Base-by-base conservation (phyloP, 2,888 invertebrate species). In the Leptogaster cylindrica region DNA sequence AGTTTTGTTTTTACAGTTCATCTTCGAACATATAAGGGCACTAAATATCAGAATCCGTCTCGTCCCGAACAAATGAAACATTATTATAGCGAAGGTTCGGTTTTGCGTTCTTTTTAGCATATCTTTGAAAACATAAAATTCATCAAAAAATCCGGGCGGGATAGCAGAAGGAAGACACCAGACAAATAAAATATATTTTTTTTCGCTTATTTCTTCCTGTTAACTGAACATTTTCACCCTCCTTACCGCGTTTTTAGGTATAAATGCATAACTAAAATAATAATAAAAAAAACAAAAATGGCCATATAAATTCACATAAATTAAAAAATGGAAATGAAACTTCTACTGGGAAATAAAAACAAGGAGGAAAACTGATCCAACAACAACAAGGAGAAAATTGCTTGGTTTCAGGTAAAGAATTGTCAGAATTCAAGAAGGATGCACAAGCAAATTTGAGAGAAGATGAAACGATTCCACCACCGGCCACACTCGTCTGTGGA, bases 271-370 rank as follows among this genome's bases (percentile, higher is more conserved):
- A n/a, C n/a, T n/a, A n/a, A n/a, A n/a, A n/a, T n/a, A n/a, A n/a
- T n/a, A n/a, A n/a, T n/a, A n/a, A n/a, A 31, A 18, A 52, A 52
- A 52, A n/a, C 16, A 16, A 52, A 52, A 20, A 18, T 31, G 33
- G 52, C 31, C 52, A 31, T 52, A 52, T 52, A 52, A 52, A 52
- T 52, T 52, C 52, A 52, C 52, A 52, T 52, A 52, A 52, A 52
- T 52, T 52, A 52, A 52, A 33, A 33, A 52, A 52, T 52, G 52
- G 52, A 52, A 52, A 52, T 33, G 52, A 52, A 52, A 52, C 33
- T 52, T 52, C 31, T 52, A 33, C 33, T 2, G 5, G 8, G 31
- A 33, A 14, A 31, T 16, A 16, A 10, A 10, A 33, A 52, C n/a
- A 18, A 52, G 52, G 33, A 14, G 20, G 33, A 10, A 31, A 31